Conservation (phyloP, 1,140 invertebrate species). For the Bombus polaris region DNA sequence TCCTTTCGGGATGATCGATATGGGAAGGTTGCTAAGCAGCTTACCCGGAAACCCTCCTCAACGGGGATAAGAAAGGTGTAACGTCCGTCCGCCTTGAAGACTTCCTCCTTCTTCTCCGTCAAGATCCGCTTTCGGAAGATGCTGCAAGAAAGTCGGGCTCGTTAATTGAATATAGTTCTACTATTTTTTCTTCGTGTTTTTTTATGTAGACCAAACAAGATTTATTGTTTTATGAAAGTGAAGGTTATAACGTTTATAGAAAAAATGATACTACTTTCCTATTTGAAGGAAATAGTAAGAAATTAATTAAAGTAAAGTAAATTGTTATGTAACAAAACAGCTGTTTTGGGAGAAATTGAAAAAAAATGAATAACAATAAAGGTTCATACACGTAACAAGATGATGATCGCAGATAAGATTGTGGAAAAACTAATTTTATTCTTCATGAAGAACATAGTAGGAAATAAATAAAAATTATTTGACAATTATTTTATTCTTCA, state of each 20-base stretch:
- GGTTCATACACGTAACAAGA: no score
- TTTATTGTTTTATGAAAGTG: background rate
- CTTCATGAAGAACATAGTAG: no score
- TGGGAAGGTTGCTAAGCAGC: constrained; percentile 57
- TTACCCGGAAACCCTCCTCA: constrained; percentile 94
- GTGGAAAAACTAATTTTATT: no score
- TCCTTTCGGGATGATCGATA: constrained; percentile 50
- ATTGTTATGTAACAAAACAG: no score
- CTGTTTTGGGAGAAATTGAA: no score
- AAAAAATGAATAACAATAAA: no score
- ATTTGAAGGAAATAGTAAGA: background rate
- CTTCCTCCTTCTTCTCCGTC: constrained; percentile 87
- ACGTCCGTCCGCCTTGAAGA: constrained; percentile 89
- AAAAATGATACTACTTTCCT: background rate
- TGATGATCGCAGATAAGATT: no score
- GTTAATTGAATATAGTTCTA: constrained; percentile 42
- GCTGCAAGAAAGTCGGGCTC: constrained; percentile 77
- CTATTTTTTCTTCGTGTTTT: background rate
- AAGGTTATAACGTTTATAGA: background rate
- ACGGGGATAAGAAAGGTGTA: constrained; percentile 95
- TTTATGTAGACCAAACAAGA: background rate
- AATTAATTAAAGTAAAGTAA: background rate
- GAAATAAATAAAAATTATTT: no score
- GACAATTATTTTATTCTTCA: no score
- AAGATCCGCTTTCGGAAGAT: constrained; percentile 90